Evolutionary conservation across 2,888 invertebrate genomes (phyloP).

Genomic region (Pyralis farinalis): DNA sequence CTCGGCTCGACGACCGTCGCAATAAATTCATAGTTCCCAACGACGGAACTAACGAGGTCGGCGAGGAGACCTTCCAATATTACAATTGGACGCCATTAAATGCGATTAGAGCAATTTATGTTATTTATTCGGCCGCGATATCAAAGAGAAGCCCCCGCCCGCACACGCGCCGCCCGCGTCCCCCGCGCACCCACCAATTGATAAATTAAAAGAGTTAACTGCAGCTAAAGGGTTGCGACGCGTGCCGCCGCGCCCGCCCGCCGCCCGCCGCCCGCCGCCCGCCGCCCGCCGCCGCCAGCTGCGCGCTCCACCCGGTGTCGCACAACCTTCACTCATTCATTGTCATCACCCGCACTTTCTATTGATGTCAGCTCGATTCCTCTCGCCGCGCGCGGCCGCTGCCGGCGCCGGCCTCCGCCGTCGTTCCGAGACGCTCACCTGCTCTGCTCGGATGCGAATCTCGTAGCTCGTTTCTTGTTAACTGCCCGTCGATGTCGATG

Average conservation of each 20-base stretch:
- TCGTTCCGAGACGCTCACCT: no score
- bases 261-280: conserved; percentile 8
- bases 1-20: no score
- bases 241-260: conserved; percentile 31
- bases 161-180: conserved; percentile 20
- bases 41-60: conserved; percentile 9
- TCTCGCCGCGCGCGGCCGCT: no score
- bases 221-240: conserved; percentile 51
- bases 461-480: no score
- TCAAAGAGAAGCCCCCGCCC: conserved; percentile 26
- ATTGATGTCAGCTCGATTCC: conserved; percentile 37
- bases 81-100: conserved; percentile 34
- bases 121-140: conserved; percentile 48
- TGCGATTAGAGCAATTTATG: conserved; percentile 66
- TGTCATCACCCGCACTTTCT: conserved; percentile 25
- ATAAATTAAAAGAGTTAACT: conserved; percentile 53
- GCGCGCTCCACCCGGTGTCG: conserved; percentile 27
- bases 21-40: no score
- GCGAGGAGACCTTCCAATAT: conserved; percentile 16
- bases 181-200: conserved; percentile 28
- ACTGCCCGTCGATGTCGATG: no score
- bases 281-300: conserved; percentile 19
- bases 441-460: no score
- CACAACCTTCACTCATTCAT: conserved; percentile 22
- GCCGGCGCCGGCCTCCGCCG: no score